phyloP scores from a whole-genome alignment of 2,113 vertebrate genomes.

The Guaruba guarouba region DNA sequence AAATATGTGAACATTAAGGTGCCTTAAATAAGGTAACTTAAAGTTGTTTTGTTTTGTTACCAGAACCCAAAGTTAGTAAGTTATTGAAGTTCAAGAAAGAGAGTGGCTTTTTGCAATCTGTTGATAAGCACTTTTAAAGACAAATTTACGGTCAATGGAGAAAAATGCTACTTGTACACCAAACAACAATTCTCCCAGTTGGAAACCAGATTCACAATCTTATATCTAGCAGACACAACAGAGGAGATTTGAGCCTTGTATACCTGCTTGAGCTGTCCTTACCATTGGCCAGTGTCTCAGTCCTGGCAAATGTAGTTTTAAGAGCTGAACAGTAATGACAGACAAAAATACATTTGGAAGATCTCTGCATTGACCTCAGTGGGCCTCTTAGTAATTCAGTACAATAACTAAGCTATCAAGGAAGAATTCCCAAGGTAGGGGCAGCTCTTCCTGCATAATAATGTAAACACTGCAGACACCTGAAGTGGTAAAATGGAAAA shows the following conservation, averaged over 20 bases:
- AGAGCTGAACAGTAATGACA: neutral
- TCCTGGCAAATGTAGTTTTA: neutral
- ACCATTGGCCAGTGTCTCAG: neutral
- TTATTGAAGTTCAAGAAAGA: neutral
- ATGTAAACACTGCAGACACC: neutral
- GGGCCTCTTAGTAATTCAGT: neutral
- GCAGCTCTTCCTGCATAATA: neutral
- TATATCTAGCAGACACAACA: neutral
- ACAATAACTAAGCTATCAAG: neutral
- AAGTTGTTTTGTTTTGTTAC: neutral
- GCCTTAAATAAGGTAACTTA: neutral
- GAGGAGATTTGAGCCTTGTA: neutral
- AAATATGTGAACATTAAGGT: neutral
- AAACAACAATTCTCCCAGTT: neutral
- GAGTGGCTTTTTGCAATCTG: neutral
- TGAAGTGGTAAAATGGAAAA: neutral
- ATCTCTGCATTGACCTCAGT: neutral
- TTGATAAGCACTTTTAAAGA: neutral
- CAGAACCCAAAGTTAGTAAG: neutral
- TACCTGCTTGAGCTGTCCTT: neutral
- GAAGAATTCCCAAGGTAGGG: neutral
- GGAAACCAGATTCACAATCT: neutral
- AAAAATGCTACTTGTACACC: neutral
- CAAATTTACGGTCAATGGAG: neutral
- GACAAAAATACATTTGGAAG: neutral